Conservation (phyloP, 2,113 vertebrate species). For the Azemiops feae region DNA sequence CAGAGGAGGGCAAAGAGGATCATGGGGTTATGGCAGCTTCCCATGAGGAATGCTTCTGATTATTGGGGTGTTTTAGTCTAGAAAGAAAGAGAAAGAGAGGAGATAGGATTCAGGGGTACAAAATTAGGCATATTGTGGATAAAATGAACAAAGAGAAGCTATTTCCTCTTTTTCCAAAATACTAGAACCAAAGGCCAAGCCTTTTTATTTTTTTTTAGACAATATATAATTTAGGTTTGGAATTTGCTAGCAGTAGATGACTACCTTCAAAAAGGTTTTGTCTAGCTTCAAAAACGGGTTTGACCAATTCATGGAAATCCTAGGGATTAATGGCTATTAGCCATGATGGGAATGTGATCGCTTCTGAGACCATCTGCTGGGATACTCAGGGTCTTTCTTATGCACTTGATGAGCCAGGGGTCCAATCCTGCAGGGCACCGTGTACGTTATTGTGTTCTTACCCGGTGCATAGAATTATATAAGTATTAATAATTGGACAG, state of each 20-base stretch:
- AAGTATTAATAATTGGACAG: conserved; percentile 20
- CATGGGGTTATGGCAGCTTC: background rate
- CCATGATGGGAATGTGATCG: background rate
- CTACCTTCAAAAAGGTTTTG: background rate
- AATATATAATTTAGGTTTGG: background rate
- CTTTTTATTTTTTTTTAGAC: background rate
- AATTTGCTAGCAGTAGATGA: background rate
- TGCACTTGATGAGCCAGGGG: background rate
- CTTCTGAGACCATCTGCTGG: background rate
- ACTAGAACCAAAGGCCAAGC: background rate
- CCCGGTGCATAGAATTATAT: background rate
- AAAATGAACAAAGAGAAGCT: background rate
- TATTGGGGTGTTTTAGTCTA: background rate
- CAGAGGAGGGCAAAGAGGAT: background rate
- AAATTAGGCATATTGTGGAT: background rate
- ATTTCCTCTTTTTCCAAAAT: background rate
- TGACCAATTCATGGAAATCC: background rate
- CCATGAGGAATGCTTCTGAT: background rate
- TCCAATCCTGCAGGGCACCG: background rate
- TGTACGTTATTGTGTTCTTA: background rate
- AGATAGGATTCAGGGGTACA: background rate
- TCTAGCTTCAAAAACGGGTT: background rate
- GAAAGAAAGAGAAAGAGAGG: background rate
- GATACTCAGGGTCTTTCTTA: background rate
- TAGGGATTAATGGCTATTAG: too few species aligned